phyloP scores from a whole-genome alignment of 1,140 invertebrate genomes.

The Eupristina koningsbergeri region DNA sequence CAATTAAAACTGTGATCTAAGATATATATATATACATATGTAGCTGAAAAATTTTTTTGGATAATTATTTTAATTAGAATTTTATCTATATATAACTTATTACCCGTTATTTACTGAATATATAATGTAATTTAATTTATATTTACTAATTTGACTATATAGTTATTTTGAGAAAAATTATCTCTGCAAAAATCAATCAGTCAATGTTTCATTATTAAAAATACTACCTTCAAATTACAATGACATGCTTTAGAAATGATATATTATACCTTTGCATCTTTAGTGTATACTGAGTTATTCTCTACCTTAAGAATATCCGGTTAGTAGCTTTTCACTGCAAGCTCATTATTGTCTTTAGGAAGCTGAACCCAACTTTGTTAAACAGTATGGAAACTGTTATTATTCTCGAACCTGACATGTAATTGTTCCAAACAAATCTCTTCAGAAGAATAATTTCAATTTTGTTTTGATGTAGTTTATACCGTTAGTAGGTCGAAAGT shows the following conservation, averaged over 20 bases:
- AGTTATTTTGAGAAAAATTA: not conserved
- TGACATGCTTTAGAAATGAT: not conserved
- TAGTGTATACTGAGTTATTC: slow-evolving; percentile 17
- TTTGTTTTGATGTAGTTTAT: slow-evolving; percentile 3
- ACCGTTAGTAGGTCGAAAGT: slow-evolving; percentile 32
- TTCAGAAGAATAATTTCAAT: not conserved
- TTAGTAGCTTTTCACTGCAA: not conserved
- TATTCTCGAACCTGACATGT: slow-evolving; percentile 14
- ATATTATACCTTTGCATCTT: not conserved
- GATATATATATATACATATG: not conserved
- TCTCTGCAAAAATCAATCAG: not conserved
- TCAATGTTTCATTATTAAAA: not conserved
- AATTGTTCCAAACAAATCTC: slow-evolving; percentile 19
- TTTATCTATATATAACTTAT: no score
- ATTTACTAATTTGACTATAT: not conserved
- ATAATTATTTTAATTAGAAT: no score
- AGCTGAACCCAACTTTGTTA: not conserved
- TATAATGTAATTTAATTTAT: no score
- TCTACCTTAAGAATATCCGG: slow-evolving; percentile 19
- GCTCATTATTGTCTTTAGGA: not conserved
- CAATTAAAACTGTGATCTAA: not conserved
- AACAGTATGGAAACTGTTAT: not conserved
- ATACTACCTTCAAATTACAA: not conserved
- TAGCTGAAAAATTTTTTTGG: no score
- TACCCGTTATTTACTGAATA: no score